A percentile compares a stretch with the other conserved stretches of the same genome.
Conservation (phyloP, 1,140 invertebrate species). For the Macrotrachela quadricornifera region DNA sequence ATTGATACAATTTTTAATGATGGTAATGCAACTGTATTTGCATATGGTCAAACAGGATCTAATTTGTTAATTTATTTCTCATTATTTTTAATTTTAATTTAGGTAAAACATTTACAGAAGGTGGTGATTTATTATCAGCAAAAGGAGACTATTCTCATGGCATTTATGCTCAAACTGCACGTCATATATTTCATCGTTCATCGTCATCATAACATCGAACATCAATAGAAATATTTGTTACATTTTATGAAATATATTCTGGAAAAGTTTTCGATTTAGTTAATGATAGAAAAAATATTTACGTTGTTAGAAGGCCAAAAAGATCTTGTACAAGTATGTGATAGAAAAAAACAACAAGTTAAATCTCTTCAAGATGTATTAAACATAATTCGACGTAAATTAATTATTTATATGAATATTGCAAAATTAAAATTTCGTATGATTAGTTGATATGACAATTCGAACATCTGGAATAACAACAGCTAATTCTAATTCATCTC, state of each 20-base stretch:
- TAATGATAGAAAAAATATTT: constrained; percentile 75
- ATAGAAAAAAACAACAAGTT: constrained; percentile 62
- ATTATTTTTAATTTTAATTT: too few species aligned
- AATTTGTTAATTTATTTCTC: too few species aligned
- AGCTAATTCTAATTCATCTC: constrained; percentile 72
- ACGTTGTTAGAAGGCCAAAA: constrained; percentile 77
- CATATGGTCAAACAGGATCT: constrained; percentile 79
- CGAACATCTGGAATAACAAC: constrained; percentile 74
- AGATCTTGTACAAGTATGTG: constrained; percentile 67
- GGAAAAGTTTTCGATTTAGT: constrained; percentile 82
- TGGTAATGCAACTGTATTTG: constrained; percentile 93
- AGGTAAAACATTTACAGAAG: constrained; percentile 54
- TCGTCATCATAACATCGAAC: constrained; percentile 54
- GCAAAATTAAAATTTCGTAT: too few species aligned
- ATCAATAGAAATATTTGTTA: too few species aligned
- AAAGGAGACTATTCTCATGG: constrained; percentile 30
- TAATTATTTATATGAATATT: too few species aligned
- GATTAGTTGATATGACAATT: too few species aligned
- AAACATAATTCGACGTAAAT: constrained; percentile 50
- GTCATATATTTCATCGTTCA: constrained; percentile 72
- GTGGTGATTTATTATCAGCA: constrained; percentile 27
- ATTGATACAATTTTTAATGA: constrained; percentile 82
- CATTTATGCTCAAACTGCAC: constrained; percentile 44
- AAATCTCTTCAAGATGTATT: constrained; percentile 66
- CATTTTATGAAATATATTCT: constrained; percentile 54